Percentiles rank a stretch among this genome's conserved stretches.
These are phyloP conservation scores for Junco hyemalis DNA, from an alignment of 2,113 vertebrate species.

Conservation along the genomic window DNA sequence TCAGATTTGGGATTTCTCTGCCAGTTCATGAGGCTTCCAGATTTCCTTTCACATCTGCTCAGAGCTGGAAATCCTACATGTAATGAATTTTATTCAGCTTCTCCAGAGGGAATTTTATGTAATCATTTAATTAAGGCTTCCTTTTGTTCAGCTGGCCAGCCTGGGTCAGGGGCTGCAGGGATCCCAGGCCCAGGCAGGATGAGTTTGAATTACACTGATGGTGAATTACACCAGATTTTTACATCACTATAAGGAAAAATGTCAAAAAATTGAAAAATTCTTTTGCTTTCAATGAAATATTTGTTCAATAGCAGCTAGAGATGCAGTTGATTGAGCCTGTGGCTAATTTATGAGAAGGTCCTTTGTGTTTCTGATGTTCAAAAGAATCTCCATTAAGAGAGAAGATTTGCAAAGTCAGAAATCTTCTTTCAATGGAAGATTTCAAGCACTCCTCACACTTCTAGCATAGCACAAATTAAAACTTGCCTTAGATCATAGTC, in stretches of 20 bases:
- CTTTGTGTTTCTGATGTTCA: neutral
- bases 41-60: constrained; percentile 31
- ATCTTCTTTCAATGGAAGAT: neutral
- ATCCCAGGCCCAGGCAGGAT: constrained; percentile 16
- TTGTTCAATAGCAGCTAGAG: neutral
- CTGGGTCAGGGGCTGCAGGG: constrained; percentile 38
- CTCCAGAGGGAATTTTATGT: constrained; percentile 57
- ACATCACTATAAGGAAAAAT: neutral
- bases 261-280: neutral
- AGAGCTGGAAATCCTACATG: neutral
- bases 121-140: constrained; percentile 63
- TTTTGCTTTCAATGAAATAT: neutral
- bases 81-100: constrained; percentile 29
- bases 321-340: neutral
- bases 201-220: neutral
- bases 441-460: neutral
- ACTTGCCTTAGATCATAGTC: neutral
- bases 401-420: neutral
- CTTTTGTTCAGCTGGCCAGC: constrained; percentile 34
- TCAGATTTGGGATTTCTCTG: constrained; percentile 35
- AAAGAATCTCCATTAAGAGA: neutral
- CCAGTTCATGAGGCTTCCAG: constrained; percentile 23
- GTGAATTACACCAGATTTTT: neutral
- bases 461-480: neutral
- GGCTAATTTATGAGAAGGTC: neutral